Evolutionary conservation across 1,140 invertebrate genomes (phyloP), one percentile per base, ranked within the genome.

Genomic region (Zelostemma sp.): DNA sequence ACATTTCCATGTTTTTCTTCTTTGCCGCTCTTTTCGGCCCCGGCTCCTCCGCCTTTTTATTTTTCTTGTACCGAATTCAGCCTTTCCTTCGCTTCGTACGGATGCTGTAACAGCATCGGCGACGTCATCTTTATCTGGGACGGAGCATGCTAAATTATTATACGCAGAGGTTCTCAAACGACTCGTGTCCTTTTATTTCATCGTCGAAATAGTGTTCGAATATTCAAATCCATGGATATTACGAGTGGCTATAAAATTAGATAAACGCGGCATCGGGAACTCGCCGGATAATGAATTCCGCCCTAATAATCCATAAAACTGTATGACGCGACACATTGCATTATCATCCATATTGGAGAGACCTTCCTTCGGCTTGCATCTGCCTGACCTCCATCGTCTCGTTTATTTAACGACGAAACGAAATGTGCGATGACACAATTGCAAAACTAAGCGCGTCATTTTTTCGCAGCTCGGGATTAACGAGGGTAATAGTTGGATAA

Each of bases 281-380:
- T 65, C 55, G 66, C 68, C 62, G 57, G 47, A 73, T 73, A 73
- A 73, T 73, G 70, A 68, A 73, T 73, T 73, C 71, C 62, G 71
- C 71, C 71, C 65, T 69, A 69, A 69, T 61, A 69, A 69, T 56
- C 54, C 71, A 69, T 73, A 73, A 73, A 69, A 64, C 31, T 6
- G 58, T 58, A 69, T 67, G 71, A 73, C 71, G 71, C 55, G 71
- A 73, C 71, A 66, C 55, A 54, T 60, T 58, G 63, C 66, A 68
- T 73, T 69, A 69, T 73, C 51, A 57, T 73, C 66, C 66, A 47
- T 73, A 68, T 68, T 69, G 71, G 71, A 62, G 70, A 73, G 71
- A 73, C 71, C 66, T 73, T 69, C 71, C 55, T 69, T 31, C 59
- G 55, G 62, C 64, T 67, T 63, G 66, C 66, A 65, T 73, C 71